Evolutionary conservation across 2,888 invertebrate species (phyloP), one percentile per base, ranked within the genome.

Genomic region (Polyommatus icarus): DNA sequence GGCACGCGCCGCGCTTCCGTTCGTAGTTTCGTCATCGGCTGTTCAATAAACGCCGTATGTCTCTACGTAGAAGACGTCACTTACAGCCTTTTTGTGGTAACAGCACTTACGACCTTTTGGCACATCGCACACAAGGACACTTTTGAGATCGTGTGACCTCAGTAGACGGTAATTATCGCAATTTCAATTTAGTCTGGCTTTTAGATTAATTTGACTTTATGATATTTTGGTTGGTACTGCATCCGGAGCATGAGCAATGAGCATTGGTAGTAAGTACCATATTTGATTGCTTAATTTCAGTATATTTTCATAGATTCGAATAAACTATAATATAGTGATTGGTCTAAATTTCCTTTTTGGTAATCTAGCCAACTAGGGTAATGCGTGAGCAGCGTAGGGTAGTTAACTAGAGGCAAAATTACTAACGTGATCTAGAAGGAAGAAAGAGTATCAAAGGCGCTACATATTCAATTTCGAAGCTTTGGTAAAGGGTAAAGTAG

Each of bases 1-100:
- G 92, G 92, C 84, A 93, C 89, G 91, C 90, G 88, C 85, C 85
- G 83, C 83, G 85, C 87, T 93, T 93, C 93, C 93, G 87, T 92
- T 90, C 90, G 89, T 87, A 91, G 91, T 90, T 92, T 91, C 85
- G 87, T 88, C 89, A 90, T 89, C 87, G 85, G 83, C 82, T 80
- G 82, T 82, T 79, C 82, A 82, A 80, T 87, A 86, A 89, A 89
- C 79, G 87, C 78, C 87, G 82, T 89, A 92, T 83, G 88, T 87
- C 82, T 84, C 83, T 85, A 84, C 82, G 81, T 81, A 83, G 84
- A 84, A 82, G 80, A 80, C 81, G 83, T 76, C 83, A 79, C 85
- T 85, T 90, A 87, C 79, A 87, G 71, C 87, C 77, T 89, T 91
- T 88, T 83, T 76, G 40, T 79, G 59, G 15, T 1, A 0, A 59